Conservation (phyloP, 2,113 vertebrate species). For the Nothocercus nigrocapillus region DNA sequence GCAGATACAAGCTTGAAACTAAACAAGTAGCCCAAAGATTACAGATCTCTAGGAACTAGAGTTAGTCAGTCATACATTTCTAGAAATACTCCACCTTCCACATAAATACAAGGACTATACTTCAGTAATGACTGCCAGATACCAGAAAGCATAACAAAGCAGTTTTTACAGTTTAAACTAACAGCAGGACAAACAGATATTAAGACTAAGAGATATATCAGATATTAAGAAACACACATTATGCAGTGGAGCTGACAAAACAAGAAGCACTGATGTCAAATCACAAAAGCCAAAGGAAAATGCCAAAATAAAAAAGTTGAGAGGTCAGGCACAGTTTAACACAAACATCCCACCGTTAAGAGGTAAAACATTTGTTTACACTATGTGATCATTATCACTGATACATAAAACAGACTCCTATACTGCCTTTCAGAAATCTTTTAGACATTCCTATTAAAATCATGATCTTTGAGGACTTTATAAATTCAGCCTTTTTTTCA, state of each 20-base stretch:
- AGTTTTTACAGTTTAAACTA: background rate
- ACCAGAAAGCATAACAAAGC: background rate
- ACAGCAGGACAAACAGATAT: background rate
- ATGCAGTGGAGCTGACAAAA: background rate
- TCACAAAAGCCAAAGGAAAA: fast-evolving
- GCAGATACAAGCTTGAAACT: background rate
- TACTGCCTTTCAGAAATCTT: conserved; percentile 39
- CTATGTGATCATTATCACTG: background rate
- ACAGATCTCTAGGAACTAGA: background rate
- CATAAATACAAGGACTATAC: background rate
- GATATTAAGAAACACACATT: background rate
- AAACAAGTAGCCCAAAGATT: background rate
- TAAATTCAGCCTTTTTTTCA: conserved; percentile 49
- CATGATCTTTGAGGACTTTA: conserved; percentile 59
- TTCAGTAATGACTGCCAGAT: background rate
- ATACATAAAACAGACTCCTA: conserved; percentile 57
- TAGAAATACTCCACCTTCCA: background rate
- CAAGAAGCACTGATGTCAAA: background rate
- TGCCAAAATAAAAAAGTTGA: background rate
- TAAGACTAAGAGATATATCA: background rate
- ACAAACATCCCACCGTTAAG: background rate
- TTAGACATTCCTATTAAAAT: conserved; percentile 65
- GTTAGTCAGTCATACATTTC: background rate
- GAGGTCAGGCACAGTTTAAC: background rate
- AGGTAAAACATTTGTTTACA: background rate